Evolutionary conservation across 2,888 invertebrate species (phyloP).

Genomic region (Coenonympha glycerion): DNA sequence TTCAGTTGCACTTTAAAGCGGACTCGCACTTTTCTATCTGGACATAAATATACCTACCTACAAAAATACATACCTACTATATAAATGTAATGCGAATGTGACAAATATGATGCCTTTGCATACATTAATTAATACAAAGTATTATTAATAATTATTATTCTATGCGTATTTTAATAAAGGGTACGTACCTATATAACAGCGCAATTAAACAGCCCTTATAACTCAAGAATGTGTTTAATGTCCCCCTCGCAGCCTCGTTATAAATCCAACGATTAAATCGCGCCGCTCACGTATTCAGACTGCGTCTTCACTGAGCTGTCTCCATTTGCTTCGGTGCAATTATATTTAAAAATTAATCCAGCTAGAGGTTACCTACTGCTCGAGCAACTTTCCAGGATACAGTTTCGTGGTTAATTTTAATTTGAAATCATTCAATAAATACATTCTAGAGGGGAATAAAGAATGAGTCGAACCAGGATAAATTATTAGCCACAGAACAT

Average conservation of each 20-base stretch:
- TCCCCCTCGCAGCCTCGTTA: constrained; percentile 52
- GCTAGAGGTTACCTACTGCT: no score
- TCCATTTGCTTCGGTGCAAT: constrained; percentile 57
- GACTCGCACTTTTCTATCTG: no score
- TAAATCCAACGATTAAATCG: constrained; percentile 66
- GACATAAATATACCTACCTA: no score
- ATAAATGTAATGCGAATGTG: no score
- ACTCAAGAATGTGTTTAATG: constrained; percentile 65
- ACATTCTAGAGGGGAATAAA: no score
- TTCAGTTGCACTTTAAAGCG: no score
- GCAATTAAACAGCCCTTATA: constrained; percentile 64
- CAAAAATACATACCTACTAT: no score
- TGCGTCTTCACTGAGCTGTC: constrained; percentile 42
- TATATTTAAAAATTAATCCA: constrained; percentile 69
- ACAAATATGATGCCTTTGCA: neutral
- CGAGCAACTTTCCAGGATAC: neutral
- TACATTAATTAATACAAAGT: neutral
- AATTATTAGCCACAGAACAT: no score
- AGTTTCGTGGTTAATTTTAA: constrained; percentile 2
- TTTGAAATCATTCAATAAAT: neutral
- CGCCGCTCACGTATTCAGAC: constrained; percentile 61
- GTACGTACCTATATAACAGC: constrained; percentile 59
- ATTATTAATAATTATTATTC: neutral
- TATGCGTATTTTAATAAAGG: constrained; percentile 60
- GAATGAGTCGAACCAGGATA: no score